phyloP scores from a whole-genome alignment of 2,888 invertebrate species.

The Cheilosia scutellata region DNA sequence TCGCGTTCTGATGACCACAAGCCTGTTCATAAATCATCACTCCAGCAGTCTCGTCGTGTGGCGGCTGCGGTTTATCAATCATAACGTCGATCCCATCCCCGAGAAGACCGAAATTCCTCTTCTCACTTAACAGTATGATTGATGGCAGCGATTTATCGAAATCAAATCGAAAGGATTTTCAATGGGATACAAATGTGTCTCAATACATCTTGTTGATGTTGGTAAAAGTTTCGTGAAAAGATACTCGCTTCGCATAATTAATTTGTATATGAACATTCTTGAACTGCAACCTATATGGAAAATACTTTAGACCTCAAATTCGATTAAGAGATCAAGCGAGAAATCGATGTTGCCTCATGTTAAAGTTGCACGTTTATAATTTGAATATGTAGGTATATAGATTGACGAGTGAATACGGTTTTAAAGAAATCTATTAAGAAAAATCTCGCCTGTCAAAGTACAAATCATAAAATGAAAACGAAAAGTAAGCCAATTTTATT shows the following conservation, averaged over 20 bases:
- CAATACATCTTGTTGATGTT: slow-evolving; percentile 75
- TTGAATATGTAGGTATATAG: background rate
- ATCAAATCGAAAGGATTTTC: slow-evolving; percentile 76
- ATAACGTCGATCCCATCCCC: slow-evolving; percentile 75
- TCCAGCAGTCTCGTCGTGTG: slow-evolving; percentile 65
- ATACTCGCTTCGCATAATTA: slow-evolving; percentile 69
- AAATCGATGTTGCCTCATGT: slow-evolving; percentile 41
- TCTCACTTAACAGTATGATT: slow-evolving; percentile 78
- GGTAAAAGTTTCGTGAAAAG: slow-evolving; percentile 70
- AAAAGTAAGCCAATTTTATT: no score
- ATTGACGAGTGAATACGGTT: background rate
- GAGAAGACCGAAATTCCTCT: slow-evolving; percentile 76
- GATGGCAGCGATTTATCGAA: slow-evolving; percentile 78
- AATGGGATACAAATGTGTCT: slow-evolving; percentile 75
- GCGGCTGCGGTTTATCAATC: slow-evolving; percentile 74
- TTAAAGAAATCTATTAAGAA: background rate
- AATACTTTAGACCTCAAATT: slow-evolving; percentile 38
- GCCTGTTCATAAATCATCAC: slow-evolving; percentile 68
- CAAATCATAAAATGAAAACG: no score
- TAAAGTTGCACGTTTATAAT: background rate
- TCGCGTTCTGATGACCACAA: slow-evolving; percentile 62
- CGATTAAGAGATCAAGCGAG: slow-evolving; percentile 71
- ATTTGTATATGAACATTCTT: slow-evolving; percentile 75
- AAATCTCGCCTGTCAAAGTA: background rate
- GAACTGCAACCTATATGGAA: slow-evolving; percentile 68